Percentiles rank a stretch among this genome's conserved stretches.
Evolutionary conservation across 2,888 invertebrate genomes (phyloP).

Genomic region (Lottia scabra): DNA sequence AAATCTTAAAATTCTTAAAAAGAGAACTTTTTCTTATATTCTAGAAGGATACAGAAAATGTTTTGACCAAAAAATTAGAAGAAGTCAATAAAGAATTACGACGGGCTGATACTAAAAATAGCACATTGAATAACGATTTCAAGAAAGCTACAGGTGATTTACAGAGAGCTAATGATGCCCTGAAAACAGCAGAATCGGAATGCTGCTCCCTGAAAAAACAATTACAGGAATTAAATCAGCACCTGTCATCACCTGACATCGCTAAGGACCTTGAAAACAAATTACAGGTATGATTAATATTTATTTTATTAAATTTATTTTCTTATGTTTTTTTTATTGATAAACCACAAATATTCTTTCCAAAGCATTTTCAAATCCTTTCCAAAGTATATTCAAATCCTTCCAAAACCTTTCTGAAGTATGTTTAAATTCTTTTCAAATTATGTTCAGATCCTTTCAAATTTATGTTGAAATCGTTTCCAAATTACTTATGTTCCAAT

Average conservation of each 20-base stretch:
- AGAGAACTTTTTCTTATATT: slow-evolving; percentile 7
- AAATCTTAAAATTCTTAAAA: too few relatives aligned
- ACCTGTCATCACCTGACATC: slow-evolving; percentile 44
- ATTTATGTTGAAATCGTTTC: too few relatives aligned
- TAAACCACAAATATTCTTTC: too few relatives aligned
- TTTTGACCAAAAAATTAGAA: slow-evolving; percentile 61
- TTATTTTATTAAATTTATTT: background rate
- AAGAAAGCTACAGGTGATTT: slow-evolving; percentile 61
- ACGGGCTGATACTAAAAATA: slow-evolving; percentile 48
- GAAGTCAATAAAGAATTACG: slow-evolving; percentile 71
- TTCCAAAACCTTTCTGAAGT: too few relatives aligned
- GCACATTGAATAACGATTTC: slow-evolving; percentile 35
- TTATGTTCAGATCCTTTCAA: too few relatives aligned
- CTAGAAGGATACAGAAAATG: slow-evolving; percentile 48
- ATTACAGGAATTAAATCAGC: slow-evolving; percentile 56
- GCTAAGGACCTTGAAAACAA: slow-evolving; percentile 71
- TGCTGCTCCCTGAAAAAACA: slow-evolving; percentile 74
- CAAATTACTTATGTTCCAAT: too few relatives aligned
- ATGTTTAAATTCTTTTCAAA: too few relatives aligned
- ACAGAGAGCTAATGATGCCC: slow-evolving; percentile 63
- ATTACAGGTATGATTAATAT: slow-evolving; percentile 68
- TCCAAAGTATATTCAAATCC: too few relatives aligned
- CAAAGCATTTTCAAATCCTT: too few relatives aligned
- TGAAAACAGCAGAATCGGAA: slow-evolving; percentile 71
- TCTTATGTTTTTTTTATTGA: too few relatives aligned